Conservation (phyloP, 1,140 invertebrate genomes). For the Triops cancriformis region DNA sequence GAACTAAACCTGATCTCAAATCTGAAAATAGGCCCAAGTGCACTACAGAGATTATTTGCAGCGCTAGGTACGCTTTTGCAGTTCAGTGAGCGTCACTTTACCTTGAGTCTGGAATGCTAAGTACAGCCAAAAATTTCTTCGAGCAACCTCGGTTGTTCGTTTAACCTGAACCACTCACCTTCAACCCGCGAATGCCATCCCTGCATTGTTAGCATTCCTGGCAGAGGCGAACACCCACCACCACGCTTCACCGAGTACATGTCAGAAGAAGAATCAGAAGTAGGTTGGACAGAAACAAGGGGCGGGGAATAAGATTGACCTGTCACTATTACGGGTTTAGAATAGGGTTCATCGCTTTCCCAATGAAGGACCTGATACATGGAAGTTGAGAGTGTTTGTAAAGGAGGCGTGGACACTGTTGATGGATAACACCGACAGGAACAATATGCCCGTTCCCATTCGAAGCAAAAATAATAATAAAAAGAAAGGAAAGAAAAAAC, state of each 20-base stretch:
- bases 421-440: no score
- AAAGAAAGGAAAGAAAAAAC: constrained; percentile 13
- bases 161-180: constrained; percentile 1
- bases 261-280: background rate
- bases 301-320: background rate
- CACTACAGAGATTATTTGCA: no score
- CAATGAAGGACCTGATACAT: constrained; percentile 1
- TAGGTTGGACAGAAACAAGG: background rate
- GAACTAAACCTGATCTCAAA: no score
- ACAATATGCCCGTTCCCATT: background rate
- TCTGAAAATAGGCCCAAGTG: no score
- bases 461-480: constrained; percentile 3
- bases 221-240: background rate
- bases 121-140: background rate
- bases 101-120: background rate
- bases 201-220: constrained; percentile 4
- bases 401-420: background rate
- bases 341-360: background rate
- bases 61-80: no score
- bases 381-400: background rate
- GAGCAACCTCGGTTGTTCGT: background rate
- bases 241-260: background rate
- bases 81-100: background rate
- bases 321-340: background rate
- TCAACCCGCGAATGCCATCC: background rate